phyloP scores from a whole-genome alignment of 2,113 vertebrate species.

The Pomatostomus ruficeps region DNA sequence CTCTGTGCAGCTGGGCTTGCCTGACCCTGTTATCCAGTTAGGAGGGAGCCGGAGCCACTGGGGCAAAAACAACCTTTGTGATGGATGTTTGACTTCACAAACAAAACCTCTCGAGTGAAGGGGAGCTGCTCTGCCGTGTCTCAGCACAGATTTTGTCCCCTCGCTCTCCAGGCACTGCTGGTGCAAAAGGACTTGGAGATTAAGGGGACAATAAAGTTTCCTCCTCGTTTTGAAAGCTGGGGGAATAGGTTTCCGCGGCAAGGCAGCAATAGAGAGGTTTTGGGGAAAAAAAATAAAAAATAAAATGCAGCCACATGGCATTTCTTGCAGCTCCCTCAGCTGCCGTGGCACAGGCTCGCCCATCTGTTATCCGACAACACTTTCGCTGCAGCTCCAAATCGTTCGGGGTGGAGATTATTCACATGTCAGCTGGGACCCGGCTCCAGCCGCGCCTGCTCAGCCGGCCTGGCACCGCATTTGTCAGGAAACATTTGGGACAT shows the following conservation, averaged over 20 bases:
- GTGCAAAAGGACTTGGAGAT: constrained; percentile 33
- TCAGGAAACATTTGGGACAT: constrained; percentile 38
- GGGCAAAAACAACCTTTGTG: constrained; percentile 21
- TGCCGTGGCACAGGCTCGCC: background rate
- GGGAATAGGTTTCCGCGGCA: constrained; percentile 8
- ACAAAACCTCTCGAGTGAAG: constrained; percentile 2
- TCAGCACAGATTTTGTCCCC: background rate
- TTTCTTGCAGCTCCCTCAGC: constrained; percentile 22
- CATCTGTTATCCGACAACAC: constrained; percentile 32
- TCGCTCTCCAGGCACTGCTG: background rate
- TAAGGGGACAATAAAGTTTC: constrained; percentile 43
- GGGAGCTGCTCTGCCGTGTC: constrained; percentile 6
- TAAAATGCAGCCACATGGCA: background rate
- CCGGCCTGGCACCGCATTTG: constrained; percentile 4
- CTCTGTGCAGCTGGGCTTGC: background rate
- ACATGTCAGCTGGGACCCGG: constrained; percentile 13
- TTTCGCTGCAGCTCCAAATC: constrained; percentile 19
- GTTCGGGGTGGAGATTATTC: constrained; percentile 40
- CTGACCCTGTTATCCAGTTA: background rate
- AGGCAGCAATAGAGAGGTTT: background rate
- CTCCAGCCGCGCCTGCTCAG: constrained; percentile 28
- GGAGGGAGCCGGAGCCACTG: background rate
- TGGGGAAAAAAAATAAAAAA: background rate
- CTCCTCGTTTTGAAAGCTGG: constrained; percentile 35
- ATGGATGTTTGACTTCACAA: constrained; percentile 7